phyloP scores from a whole-genome alignment of 2,797 vertebrate genomes.

The Octomys mimax region DNA sequence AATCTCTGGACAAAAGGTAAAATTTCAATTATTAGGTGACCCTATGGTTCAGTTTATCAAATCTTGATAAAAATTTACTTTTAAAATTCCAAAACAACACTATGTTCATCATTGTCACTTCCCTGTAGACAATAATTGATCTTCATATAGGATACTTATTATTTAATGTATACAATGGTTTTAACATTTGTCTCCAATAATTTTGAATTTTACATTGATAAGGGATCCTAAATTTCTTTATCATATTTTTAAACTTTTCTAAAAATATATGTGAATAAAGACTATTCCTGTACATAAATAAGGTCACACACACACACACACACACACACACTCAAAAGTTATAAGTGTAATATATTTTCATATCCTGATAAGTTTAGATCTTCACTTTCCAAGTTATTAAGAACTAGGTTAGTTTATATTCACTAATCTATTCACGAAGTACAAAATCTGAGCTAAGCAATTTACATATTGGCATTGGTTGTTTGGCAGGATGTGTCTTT shows the following conservation, averaged over 20 bases:
- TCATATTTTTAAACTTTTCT: neutral
- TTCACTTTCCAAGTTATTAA: neutral
- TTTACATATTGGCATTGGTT: conserved; percentile 24
- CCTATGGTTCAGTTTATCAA: neutral
- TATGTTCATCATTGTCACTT: neutral
- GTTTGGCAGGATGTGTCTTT: neutral
- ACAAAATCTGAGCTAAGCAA: conserved; percentile 17
- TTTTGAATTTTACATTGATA: neutral
- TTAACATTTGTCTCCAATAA: neutral
- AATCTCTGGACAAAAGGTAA: neutral
- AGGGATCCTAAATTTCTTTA: neutral
- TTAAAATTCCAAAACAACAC: neutral
- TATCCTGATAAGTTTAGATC: neutral
- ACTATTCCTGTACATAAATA: neutral
- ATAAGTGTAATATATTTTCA: neutral
- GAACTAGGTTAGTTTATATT: neutral
- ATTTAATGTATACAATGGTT: neutral
- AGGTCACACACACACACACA: neutral
- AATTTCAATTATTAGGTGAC: neutral
- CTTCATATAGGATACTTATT: conserved; percentile 4
- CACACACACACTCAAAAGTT: neutral
- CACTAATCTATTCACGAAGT: neutral
- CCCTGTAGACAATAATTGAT: neutral
- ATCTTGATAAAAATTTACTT: neutral
- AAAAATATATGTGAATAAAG: neutral